Percentiles rank a stretch among this genome's conserved stretches.
Evolutionary conservation across 2,888 invertebrate species (phyloP).

Genomic region (Imbricaverruca yamaguchii): DNA sequence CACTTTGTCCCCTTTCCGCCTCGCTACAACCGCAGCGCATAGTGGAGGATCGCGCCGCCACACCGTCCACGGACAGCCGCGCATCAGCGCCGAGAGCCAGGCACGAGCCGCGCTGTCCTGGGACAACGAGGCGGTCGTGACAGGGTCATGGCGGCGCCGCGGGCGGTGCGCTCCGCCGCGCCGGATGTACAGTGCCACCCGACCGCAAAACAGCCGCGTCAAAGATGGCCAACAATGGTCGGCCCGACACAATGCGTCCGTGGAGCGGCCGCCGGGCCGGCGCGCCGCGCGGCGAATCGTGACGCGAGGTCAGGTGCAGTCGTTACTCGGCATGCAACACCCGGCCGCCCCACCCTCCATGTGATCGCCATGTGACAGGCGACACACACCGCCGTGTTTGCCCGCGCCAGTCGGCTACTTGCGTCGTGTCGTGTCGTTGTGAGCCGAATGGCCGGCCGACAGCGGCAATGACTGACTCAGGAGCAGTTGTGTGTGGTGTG

Average conservation of each 20-base stretch:
- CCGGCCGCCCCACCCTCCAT: not conserved
- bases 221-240: constrained; percentile 4
- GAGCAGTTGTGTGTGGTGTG: not conserved
- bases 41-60: not conserved
- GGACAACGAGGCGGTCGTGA: no score
- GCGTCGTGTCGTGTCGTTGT: not conserved
- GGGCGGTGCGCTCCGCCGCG: not conserved
- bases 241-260: not conserved
- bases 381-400: not conserved
- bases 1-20: no score
- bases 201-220: not conserved
- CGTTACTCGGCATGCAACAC: not conserved
- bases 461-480: not conserved
- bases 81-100: not conserved
- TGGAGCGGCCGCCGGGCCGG: not conserved
- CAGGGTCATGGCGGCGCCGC: no score
- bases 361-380: not conserved
- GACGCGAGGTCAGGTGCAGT: not conserved
- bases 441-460: not conserved
- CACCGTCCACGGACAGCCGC: not conserved
- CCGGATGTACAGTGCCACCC: not conserved
- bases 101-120: not conserved
- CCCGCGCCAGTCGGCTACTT: not conserved
- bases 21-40: not conserved
- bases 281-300: not conserved